Evolutionary conservation across 1,140 invertebrate species (phyloP).

Genomic region (Pogonomyrmex barbatus): DNA sequence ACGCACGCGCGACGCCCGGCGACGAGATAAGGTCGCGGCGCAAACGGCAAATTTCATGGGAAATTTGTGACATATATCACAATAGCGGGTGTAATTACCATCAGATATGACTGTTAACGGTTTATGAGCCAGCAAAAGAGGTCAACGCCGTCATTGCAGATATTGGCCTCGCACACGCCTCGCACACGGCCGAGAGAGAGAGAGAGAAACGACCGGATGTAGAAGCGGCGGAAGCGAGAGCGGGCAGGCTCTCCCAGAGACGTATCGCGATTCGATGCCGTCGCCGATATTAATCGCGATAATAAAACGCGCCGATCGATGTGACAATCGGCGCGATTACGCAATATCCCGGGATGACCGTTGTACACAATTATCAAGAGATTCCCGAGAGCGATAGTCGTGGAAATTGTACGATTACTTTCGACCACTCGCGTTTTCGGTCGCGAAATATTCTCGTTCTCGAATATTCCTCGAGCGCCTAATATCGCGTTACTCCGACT

Average conservation of each 20-base stretch:
- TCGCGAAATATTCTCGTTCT: not conserved
- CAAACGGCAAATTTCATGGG: conserved; percentile 81
- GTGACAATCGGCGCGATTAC: conserved; percentile 55
- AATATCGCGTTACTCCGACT: conserved; percentile 22
- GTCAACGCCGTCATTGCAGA: conserved; percentile 66
- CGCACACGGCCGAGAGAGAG: not conserved
- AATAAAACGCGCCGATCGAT: conserved; percentile 49
- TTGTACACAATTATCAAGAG: conserved; percentile 48
- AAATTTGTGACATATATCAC: conserved; percentile 81
- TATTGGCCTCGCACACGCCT: conserved; percentile 3
- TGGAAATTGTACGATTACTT: conserved; percentile 8
- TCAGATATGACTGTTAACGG: conserved; percentile 71
- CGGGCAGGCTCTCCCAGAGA: conserved; percentile 23
- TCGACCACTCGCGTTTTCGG: conserved; percentile 27
- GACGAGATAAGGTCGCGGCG: conserved; percentile 77
- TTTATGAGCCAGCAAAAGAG: conserved; percentile 70
- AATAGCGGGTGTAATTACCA: conserved; percentile 80
- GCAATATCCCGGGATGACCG: conserved; percentile 10
- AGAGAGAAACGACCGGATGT: not conserved
- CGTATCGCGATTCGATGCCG: conserved; percentile 47
- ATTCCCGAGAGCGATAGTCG: conserved; percentile 47
- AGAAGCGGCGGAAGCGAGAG: conserved; percentile 17
- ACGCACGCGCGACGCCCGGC: not conserved
- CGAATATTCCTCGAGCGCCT: not conserved
- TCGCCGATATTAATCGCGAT: conserved; percentile 61